phyloP scores from a whole-genome alignment of 1,140 invertebrate genomes.

The Wasmannia auropunctata region DNA sequence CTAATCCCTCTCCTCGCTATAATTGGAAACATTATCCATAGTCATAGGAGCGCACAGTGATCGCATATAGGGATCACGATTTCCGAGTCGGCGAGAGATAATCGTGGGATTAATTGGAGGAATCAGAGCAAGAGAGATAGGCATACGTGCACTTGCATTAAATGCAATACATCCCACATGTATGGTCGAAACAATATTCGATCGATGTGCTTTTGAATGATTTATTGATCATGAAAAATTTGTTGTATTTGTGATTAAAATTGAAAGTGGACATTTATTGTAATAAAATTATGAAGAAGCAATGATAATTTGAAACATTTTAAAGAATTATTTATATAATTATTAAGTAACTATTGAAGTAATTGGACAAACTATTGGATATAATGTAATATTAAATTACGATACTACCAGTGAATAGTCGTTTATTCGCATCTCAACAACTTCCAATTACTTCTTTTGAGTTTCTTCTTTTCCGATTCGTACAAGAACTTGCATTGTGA shows the following conservation, averaged over 20 bases:
- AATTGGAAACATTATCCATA: slow-evolving; percentile 58
- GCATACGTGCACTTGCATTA: slow-evolving; percentile 27
- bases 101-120: slow-evolving; percentile 71
- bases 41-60: slow-evolving; percentile 3
- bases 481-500: slow-evolving; percentile 22
- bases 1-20: slow-evolving; percentile 27
- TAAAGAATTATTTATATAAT: neutral
- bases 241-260: neutral
- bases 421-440: slow-evolving; percentile 14
- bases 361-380: too few species aligned
- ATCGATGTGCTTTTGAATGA: neutral
- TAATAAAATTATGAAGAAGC: neutral
- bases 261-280: neutral
- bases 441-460: slow-evolving; percentile 28
- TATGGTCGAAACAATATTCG: slow-evolving; percentile 1
- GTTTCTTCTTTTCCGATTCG: neutral
- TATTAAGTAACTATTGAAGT: neutral
- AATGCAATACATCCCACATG: neutral
- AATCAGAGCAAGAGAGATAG: slow-evolving; percentile 47
- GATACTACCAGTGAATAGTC: neutral
- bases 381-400: neutral
- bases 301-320: neutral
- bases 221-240: neutral
- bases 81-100: slow-evolving; percentile 65
- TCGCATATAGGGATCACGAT: slow-evolving; percentile 59